A percentile compares a stretch with the other conserved stretches of the same genome.
Evolutionary conservation across 64 coral and sea anemone species (phyloP).

Genomic region (Montipora sp.): DNA sequence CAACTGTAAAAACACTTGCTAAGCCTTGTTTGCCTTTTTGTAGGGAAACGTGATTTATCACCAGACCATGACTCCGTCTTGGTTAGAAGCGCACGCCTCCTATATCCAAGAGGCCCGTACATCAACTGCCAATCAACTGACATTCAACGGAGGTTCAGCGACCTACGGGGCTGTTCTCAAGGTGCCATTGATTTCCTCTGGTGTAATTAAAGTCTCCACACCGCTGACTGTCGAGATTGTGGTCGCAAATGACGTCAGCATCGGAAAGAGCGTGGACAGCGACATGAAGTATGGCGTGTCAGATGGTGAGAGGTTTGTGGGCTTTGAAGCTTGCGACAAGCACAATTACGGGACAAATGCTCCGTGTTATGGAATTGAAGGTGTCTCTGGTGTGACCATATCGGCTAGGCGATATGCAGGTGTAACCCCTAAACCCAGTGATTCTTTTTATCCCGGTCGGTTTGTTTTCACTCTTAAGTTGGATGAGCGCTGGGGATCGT

Average conservation of each 20-base stretch:
- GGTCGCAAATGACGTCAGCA: slow-evolving; percentile 42
- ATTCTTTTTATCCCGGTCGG: slow-evolving; percentile 33
- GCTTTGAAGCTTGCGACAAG: not conserved
- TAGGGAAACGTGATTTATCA: too few relatives aligned
- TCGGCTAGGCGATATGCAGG: rapidly evolving
- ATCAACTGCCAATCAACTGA: not conserved
- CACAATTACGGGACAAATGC: not conserved
- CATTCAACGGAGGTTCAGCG: slow-evolving; percentile 12
- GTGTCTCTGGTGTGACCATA: not conserved
- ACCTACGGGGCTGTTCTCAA: not conserved
- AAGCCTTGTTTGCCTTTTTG: too few relatives aligned
- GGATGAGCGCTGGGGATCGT: slow-evolving; percentile 30
- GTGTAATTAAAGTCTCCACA: not conserved
- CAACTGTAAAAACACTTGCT: too few relatives aligned
- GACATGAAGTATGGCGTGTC: slow-evolving; percentile 47
- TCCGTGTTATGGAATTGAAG: slow-evolving; percentile 13
- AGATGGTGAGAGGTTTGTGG: slow-evolving; percentile 23
- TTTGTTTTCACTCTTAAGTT: slow-evolving; percentile 34
- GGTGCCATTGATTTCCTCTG: not conserved
- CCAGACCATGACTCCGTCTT: not conserved
- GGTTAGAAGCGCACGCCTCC: not conserved
- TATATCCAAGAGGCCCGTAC: not conserved
- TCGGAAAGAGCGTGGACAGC: slow-evolving; percentile 20
- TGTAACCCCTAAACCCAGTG: not conserved
- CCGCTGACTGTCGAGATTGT: slow-evolving; percentile 46